Percentiles rank a stretch among this genome's conserved stretches.
These are phyloP conservation scores for Echiichthys vipera DNA, from an alignment of 2,797 vertebrate genomes.

Conservation along the genomic window DNA sequence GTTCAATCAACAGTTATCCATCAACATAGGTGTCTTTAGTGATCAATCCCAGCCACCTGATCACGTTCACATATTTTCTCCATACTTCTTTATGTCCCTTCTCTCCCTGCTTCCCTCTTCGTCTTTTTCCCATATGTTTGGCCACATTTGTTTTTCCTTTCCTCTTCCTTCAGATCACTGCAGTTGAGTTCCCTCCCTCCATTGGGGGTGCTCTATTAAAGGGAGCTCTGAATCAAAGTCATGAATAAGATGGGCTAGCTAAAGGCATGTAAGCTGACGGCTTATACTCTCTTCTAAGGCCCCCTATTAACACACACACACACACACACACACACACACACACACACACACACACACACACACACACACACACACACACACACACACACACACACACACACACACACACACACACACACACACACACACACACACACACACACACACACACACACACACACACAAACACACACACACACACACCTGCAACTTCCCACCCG, in stretches of 20 bases:
- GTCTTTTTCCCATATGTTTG: background rate
- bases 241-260: conserved; percentile 54
- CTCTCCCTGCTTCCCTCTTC: background rate
- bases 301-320: conserved; percentile 46
- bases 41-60: conserved; percentile 42
- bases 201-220: conserved; percentile 28
- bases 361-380: conserved; percentile 53
- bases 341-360: conserved; percentile 57
- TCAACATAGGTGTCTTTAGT: conserved; percentile 33
- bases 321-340: conserved; percentile 38
- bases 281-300: conserved; percentile 45
- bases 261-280: conserved; percentile 54
- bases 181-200: conserved; percentile 1
- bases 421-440: conserved; percentile 22
- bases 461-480: conserved; percentile 42
- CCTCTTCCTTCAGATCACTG: conserved; percentile 4
- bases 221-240: conserved; percentile 54
- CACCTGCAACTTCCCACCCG: conserved; percentile 61
- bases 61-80: background rate
- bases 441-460: conserved; percentile 37
- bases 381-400: conserved; percentile 43
- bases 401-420: conserved; percentile 34
- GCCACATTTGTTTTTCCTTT: conserved; percentile 32
- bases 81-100: background rate
- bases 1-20: conserved; percentile 45